Percentiles rank a stretch among this genome's conserved stretches.
phyloP scores from a whole-genome alignment of 92 coral and sea anemone species.

The Montipora capitata region DNA sequence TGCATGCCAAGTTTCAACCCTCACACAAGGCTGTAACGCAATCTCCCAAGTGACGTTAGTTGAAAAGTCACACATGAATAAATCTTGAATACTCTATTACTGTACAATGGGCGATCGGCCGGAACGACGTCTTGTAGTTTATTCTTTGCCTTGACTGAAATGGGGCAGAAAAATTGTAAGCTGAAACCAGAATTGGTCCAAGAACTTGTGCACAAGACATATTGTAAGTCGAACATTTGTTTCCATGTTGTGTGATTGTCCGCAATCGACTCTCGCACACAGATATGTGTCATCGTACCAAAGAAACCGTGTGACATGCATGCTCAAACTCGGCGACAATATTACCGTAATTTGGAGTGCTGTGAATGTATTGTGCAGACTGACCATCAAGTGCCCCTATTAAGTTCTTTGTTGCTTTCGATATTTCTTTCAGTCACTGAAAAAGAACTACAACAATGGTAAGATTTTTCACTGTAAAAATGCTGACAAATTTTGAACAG shows the following conservation, averaged over 20 bases:
- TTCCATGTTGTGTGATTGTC: background rate
- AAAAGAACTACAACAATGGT: constrained; percentile 98
- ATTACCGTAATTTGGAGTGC: constrained; percentile 14
- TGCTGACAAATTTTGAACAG: background rate
- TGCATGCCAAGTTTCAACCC: background rate
- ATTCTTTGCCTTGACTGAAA: constrained; percentile 42
- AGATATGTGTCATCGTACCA: background rate
- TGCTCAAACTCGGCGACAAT: background rate
- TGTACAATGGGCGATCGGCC: constrained; percentile 16
- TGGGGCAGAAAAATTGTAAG: constrained; percentile 98
- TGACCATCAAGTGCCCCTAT: constrained; percentile 2
- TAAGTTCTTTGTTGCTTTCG: constrained; percentile 12
- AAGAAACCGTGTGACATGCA: constrained; percentile 9
- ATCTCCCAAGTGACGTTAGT: constrained; percentile 27
- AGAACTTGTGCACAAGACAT: constrained; percentile 94
- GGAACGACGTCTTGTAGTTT: constrained; percentile 6
- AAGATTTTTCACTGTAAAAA: constrained; percentile 38
- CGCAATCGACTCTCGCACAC: background rate
- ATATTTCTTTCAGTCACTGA: constrained; percentile 85
- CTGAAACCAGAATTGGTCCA: constrained; percentile 90
- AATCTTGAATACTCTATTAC: constrained; percentile 8
- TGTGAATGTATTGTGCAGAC: background rate
- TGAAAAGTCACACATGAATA: constrained; percentile 24
- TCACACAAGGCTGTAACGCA: constrained; percentile 24
- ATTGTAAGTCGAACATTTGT: constrained; percentile 80